A percentile compares a stretch with the other conserved stretches of the same genome.
Conservation (phyloP, 2,797 vertebrate species). For the Ibycter americanus region DNA sequence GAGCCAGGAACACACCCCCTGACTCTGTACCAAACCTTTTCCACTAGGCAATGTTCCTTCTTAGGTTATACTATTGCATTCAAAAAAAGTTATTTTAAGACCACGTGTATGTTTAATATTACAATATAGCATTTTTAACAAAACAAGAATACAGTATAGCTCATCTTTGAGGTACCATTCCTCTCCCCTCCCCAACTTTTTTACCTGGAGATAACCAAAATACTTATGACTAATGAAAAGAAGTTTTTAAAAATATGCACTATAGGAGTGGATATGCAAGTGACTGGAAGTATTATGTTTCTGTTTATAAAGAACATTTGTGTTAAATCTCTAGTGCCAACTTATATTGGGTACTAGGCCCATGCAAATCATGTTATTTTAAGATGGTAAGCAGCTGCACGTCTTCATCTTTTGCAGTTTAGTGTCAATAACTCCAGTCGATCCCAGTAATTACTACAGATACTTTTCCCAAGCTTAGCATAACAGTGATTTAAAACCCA, state of each 20-base stretch:
- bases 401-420: not conserved
- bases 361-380: not conserved
- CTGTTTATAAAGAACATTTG: not conserved
- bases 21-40: not conserved
- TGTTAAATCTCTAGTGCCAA: not conserved
- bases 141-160: constrained; percentile 19
- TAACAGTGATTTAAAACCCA: not conserved
- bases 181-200: not conserved
- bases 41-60: not conserved
- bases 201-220: not conserved
- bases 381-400: not conserved
- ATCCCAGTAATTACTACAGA: not conserved
- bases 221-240: not conserved
- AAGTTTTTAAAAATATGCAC: not conserved
- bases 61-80: constrained; percentile 6
- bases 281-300: not conserved
- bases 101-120: not conserved
- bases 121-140: not conserved
- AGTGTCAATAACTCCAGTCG: not conserved
- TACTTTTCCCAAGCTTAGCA: not conserved
- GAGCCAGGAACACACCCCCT: not conserved
- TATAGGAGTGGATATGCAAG: not conserved
- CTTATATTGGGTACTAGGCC: not conserved
- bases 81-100: constrained; percentile 15
- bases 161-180: not conserved